These are phyloP conservation scores for Tautogolabrus adspersus DNA, from an alignment of 2,113 vertebrate genomes.

Conservation along the genomic window DNA sequence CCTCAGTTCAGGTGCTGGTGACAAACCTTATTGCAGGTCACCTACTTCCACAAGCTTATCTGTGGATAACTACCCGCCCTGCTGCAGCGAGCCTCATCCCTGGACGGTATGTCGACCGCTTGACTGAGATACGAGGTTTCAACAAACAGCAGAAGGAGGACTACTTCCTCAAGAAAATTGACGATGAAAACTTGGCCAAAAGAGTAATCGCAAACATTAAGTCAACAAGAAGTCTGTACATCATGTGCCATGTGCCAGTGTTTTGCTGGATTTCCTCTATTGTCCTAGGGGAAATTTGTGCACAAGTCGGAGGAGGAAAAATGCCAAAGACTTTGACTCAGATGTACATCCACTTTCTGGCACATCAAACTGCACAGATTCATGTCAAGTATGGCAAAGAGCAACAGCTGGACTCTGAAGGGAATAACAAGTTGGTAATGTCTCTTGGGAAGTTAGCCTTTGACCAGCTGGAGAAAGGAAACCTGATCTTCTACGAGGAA, in stretches of 20 bases:
- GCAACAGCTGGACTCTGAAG: not conserved
- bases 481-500: conserved; percentile 34
- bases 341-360: conserved; percentile 51
- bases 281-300: conserved; percentile 27
- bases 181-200: conserved; percentile 32
- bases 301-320: conserved; percentile 3
- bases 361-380: conserved; percentile 11
- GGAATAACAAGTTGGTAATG: not conserved
- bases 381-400: not conserved
- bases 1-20: conserved; percentile 36
- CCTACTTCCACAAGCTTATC: conserved; percentile 25
- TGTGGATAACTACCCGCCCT: conserved; percentile 52
- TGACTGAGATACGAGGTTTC: conserved; percentile 50
- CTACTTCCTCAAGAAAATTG: conserved; percentile 35
- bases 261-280: conserved; percentile 51
- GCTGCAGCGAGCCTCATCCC: conserved; percentile 33
- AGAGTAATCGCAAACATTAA: conserved; percentile 35
- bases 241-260: conserved; percentile 45
- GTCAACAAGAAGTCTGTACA: conserved; percentile 45
- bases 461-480: conserved; percentile 32
- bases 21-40: conserved; percentile 44
- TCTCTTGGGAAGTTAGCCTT: conserved; percentile 40
- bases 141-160: conserved; percentile 32
- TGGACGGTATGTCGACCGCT: not conserved
- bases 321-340: conserved; percentile 54